Evolutionary conservation across 1,140 invertebrate species (phyloP), one percentile per base, ranked within the genome.

Genomic region (Hylyphantes graminicola): DNA sequence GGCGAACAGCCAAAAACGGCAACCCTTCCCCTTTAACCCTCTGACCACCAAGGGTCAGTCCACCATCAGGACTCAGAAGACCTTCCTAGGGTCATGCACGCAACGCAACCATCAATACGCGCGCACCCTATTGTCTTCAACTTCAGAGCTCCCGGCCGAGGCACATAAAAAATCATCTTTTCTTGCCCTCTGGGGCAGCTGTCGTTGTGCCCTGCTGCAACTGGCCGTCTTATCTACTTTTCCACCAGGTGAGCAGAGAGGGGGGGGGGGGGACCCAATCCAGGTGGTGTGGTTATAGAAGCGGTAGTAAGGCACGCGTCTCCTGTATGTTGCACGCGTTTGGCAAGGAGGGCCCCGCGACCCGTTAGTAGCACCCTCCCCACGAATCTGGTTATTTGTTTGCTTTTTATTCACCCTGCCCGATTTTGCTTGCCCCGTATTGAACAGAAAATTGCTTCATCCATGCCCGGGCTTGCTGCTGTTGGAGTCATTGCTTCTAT

Each of bases 221-320:
- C 76, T 78, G 65, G 77, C 77, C 77, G 79, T 81, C 79, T 81
- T 81, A 81, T 81, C 79, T 80, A 19, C 51, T 59, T n/a, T 17
- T 48, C 54, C 79, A 63, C 67, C 79, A 72, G 67, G 67, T 72
- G 68, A 81, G 67, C 35, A 35, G 35, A 35, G 35, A 35, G 35
- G 35, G 35, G 64, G 54, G n/a, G n/a, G 48, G 48, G 68, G 64
- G 54, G 65, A 72, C 48, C 74, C 35, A 54, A 48, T 81, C 79
- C 79, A 81, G 79, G 79, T 81, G 79, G 79, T 81, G 35, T 13
- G 35, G 35, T 35, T 35, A 35, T 35, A 19, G 54, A 17, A 54
- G 51, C 65, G 50, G 65, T 79, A 73, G 79, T 81, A 81, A 57
- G 79, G 79, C 79, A 81, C 79, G 79, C 79, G 79, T 81, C 35